Conservation (phyloP, 30 jellyfish, hydroid and myxozoan genomes). For the Hydractinia echinata region DNA sequence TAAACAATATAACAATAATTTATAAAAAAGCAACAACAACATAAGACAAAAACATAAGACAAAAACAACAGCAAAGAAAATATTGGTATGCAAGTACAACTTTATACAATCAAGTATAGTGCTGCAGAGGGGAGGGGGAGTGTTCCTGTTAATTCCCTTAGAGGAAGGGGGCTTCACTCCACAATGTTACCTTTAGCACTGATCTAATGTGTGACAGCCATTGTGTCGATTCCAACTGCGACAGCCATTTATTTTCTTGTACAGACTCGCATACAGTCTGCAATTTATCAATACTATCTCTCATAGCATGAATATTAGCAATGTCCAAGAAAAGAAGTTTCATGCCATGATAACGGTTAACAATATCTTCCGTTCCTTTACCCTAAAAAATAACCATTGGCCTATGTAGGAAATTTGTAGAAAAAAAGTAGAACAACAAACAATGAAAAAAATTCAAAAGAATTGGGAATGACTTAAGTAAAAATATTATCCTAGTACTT, state of each 20-base stretch:
- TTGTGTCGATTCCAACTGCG: slow-evolving; percentile 88
- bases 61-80: no score
- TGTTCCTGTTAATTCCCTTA: no score
- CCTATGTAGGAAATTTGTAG: background rate
- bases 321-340: slow-evolving; percentile 67
- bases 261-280: slow-evolving; percentile 71
- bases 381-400: slow-evolving; percentile 37
- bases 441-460: background rate
- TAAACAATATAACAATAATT: background rate
- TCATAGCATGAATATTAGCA: slow-evolving; percentile 90
- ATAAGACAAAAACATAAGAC: no score
- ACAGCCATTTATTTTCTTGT: slow-evolving; percentile 80
- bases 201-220: slow-evolving; percentile 87
- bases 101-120: no score
- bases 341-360: slow-evolving; percentile 65
- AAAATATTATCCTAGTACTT: no score
- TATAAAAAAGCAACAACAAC: no score
- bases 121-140: no score
- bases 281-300: slow-evolving; percentile 84
- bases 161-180: no score
- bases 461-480: background rate
- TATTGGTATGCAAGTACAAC: no score
- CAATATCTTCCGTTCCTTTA: slow-evolving; percentile 87
- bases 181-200: slow-evolving; percentile 59
- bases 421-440: background rate